A percentile compares a stretch with the other conserved stretches of the same genome.
phyloP scores from a whole-genome alignment of 2,113 vertebrate genomes.

The Calidris pugnax region DNA sequence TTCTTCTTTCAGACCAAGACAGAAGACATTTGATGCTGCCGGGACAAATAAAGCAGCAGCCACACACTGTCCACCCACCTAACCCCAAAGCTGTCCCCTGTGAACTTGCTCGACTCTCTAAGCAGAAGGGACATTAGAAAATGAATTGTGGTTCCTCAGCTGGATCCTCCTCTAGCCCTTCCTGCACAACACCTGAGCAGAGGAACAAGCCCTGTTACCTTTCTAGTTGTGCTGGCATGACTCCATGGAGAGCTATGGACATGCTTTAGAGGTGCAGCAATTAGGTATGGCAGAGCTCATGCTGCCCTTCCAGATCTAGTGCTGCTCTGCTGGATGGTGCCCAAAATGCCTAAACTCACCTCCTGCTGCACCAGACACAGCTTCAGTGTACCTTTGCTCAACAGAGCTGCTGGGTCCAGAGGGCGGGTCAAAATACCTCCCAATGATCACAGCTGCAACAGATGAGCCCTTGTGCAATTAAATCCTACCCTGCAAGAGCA shows the following conservation, averaged over 20 bases:
- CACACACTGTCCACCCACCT: not conserved
- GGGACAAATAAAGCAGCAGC: not conserved
- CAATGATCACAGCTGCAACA: not conserved
- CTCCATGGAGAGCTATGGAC: not conserved
- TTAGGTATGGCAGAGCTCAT: not conserved
- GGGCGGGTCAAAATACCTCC: not conserved
- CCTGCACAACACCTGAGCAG: rapidly evolving
- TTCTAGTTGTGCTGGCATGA: not conserved
- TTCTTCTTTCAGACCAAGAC: not conserved
- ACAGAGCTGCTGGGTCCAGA: not conserved
- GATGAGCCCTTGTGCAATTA: not conserved
- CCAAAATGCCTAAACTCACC: not conserved
- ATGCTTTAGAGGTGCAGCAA: not conserved
- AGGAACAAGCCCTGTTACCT: not conserved
- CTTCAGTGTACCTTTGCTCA: not conserved
- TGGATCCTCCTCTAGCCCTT: not conserved
- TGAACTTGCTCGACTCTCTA: not conserved
- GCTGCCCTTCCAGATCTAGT: not conserved
- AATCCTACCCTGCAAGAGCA: not conserved
- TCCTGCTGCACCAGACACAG: not conserved
- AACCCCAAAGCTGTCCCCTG: not conserved
- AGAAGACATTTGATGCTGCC: not conserved
- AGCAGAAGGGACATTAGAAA: not conserved
- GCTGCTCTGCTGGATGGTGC: not conserved
- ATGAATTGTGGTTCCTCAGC: not conserved